Evolutionary conservation across 2,113 vertebrate species (phyloP), one percentile per base, ranked within the genome.

Genomic region (Protomyctophum bolini): DNA sequence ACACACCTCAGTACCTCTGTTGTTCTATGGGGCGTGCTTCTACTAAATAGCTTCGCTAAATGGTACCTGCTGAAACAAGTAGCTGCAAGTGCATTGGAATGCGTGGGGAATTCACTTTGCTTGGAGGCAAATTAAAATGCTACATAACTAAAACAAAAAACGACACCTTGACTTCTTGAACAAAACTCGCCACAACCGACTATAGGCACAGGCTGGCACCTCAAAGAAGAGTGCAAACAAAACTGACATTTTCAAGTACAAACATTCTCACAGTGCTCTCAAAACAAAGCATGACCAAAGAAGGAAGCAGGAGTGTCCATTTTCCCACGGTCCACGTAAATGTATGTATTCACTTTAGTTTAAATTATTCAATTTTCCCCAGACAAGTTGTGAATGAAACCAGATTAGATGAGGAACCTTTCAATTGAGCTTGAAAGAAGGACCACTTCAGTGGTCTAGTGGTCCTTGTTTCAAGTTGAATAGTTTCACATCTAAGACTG

Each of bases 1-100:
- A 63, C 14, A 63, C 12, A n/a, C 29, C 14, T 52, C 46, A 1
- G 21, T 52, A 62, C 10, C 49, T 50, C 46, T 61, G 59, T 10
- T 58, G 47, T 62, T 12, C 62, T 63, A 14, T 8, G 66, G 81
- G 84, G 76, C 62, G 78, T 83, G 60, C 52, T 46, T 0, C 54
- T 1, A 75, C 63, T 57, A 63, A 66, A 66, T 72, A 59, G 4
- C 47, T 0, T 63, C 11, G 15, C 68, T 52, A 46, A 77, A 69
- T 66, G 49, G 8, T 65, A 77, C 85, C 14, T 86, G 88, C 87
- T 68, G 21, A 55, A 80, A 85, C 88, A 90, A 51, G 88, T 63
- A 56, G 60, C 72, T 76, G 75, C 55, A 73, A 79, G 67, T 84
- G 88, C 64, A 55, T 51, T 7, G 67, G 68, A 76, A 81, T 75